A percentile compares a stretch with the other conserved stretches of the same genome.
These are phyloP conservation scores for Drosophila pseudotakahashii DNA, from an alignment of 2,888 invertebrate genomes.

Conservation along the genomic window DNA sequence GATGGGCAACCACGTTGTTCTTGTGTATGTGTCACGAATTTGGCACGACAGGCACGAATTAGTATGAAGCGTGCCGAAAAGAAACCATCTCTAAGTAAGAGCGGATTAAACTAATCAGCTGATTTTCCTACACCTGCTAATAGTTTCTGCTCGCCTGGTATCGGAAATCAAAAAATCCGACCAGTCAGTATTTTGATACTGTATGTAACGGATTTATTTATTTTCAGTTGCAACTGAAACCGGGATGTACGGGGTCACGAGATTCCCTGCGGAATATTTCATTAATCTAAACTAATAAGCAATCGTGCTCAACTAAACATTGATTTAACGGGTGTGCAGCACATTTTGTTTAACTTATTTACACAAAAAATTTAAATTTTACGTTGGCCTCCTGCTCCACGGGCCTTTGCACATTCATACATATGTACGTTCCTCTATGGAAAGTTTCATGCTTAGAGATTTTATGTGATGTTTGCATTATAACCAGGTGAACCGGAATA, in stretches of 20 bases:
- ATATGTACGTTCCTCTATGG: no score
- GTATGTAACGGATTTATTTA: conserved; percentile 25
- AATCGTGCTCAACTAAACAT: conserved; percentile 30
- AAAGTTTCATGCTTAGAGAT: background rate
- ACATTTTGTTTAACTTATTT: conserved; percentile 22
- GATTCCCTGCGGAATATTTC: conserved; percentile 5
- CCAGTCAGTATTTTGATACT: conserved; percentile 1
- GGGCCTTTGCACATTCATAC: background rate
- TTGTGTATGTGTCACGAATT: no score
- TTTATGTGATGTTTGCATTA: conserved; percentile 8
- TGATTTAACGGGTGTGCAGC: conserved; percentile 19
- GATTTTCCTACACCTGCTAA: no score
- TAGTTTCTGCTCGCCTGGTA: no score
- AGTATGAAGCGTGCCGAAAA: no score
- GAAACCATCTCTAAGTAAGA: no score
- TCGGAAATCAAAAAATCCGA: no score
- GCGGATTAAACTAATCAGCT: no score
- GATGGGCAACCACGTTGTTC: no score
- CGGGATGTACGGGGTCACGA: conserved; percentile 13
- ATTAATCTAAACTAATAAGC: conserved; percentile 26
- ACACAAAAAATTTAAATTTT: conserved; percentile 24
- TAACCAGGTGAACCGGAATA: conserved; percentile 17
- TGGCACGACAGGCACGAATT: no score
- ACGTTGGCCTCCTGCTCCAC: conserved; percentile 16
- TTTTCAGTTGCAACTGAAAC: conserved; percentile 35